phyloP scores from a whole-genome alignment of 1,140 invertebrate genomes.

The Globodera ellingtonae region DNA sequence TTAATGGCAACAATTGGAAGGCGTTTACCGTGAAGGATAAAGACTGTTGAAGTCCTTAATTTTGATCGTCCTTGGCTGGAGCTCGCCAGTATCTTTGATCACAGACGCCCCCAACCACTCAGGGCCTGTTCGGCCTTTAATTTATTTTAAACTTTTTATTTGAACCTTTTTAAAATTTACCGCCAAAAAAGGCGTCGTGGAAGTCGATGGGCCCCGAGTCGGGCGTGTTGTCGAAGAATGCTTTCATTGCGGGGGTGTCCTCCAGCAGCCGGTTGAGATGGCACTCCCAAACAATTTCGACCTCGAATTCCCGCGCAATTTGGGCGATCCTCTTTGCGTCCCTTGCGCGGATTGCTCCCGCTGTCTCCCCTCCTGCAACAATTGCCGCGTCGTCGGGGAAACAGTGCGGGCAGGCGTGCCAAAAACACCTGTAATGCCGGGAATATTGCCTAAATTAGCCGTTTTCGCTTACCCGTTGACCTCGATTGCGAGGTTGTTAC shows the following conservation, averaged over 20 bases:
- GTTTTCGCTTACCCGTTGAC: neutral
- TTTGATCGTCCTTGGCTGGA: neutral
- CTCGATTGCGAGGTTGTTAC: neutral
- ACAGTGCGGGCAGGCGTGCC: no score
- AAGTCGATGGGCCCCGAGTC: neutral
- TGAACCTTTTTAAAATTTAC: neutral
- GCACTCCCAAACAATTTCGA: neutral
- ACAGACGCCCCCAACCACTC: neutral
- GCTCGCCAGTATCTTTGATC: neutral
- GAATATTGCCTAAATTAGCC: no score
- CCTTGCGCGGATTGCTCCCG: no score
- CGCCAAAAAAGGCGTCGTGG: conserved; percentile 1
- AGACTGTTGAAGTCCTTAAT: neutral
- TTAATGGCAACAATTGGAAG: neutral
- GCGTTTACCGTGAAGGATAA: neutral
- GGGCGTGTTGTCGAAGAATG: neutral
- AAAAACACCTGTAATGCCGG: no score
- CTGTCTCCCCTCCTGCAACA: no score
- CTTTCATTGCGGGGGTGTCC: neutral
- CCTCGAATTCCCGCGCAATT: neutral
- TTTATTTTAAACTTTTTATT: neutral
- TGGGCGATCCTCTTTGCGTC: no score
- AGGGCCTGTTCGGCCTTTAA: neutral
- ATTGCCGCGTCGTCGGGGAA: no score
- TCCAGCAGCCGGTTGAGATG: neutral